phyloP scores from a whole-genome alignment of 2,888 invertebrate genomes.

The Vesta saturnalis region DNA sequence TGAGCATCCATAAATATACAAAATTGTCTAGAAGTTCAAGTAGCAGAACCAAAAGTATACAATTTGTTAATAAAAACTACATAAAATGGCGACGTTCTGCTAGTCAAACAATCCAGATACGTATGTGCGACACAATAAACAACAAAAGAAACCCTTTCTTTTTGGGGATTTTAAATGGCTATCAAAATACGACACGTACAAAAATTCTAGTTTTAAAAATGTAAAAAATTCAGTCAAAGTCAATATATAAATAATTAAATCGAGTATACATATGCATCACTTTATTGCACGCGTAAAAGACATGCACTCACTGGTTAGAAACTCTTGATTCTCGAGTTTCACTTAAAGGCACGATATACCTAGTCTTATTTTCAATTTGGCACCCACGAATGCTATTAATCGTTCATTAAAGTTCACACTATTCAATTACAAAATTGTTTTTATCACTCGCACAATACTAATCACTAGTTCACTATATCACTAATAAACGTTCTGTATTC shows the following conservation, averaged over 20 bases:
- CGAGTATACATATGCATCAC: conserved; percentile 51
- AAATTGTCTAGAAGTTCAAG: conserved; percentile 63
- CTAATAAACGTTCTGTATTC: conserved; percentile 58
- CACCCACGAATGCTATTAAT: conserved; percentile 61
- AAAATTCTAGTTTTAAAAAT: conserved; percentile 58
- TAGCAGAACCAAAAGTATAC: conserved; percentile 53
- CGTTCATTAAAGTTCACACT: conserved; percentile 53
- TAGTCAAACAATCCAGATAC: conserved; percentile 63
- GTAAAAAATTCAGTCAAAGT: conserved; percentile 57
- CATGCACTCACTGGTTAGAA: conserved; percentile 37
- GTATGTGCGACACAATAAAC: conserved; percentile 60
- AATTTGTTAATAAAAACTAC: conserved; percentile 44
- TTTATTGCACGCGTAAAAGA: conserved; percentile 37
- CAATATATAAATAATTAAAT: conserved; percentile 50
- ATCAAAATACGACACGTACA: conserved; percentile 59
- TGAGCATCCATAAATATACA: conserved; percentile 64
- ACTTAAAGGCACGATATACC: conserved; percentile 60
- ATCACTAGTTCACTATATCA: conserved; percentile 54
- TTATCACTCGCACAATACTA: conserved; percentile 58
- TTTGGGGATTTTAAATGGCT: conserved; percentile 58
- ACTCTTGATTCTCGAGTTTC: conserved; percentile 17
- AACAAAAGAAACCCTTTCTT: conserved; percentile 34
- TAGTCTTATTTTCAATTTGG: conserved; percentile 61
- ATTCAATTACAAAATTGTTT: conserved; percentile 56
- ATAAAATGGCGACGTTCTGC: conserved; percentile 56